Percentiles rank a stretch among this genome's conserved stretches.
These are phyloP conservation scores for Halictus rubicundus DNA, from an alignment of 1,140 invertebrate species.

Conservation along the genomic window DNA sequence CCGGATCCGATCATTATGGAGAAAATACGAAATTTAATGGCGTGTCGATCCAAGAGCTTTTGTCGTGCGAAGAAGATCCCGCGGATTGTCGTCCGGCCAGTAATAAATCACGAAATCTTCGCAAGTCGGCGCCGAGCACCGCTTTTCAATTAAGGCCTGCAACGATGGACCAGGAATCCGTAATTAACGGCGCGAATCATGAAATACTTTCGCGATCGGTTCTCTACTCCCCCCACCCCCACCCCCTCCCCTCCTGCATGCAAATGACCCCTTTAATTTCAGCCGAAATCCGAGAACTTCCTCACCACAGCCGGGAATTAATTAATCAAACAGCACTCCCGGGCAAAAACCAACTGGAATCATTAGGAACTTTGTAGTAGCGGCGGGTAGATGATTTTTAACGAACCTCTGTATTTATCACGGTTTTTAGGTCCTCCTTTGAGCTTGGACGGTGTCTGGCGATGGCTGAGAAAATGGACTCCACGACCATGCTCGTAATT, in stretches of 20 bases:
- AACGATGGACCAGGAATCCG: neutral
- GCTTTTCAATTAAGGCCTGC: neutral
- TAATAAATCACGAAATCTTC: neutral
- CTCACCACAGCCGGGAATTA: neutral
- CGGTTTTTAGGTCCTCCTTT: no score
- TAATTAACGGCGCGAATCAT: neutral
- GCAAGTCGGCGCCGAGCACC: neutral
- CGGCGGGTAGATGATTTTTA: no score
- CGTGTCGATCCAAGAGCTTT: neutral
- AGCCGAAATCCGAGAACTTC: neutral
- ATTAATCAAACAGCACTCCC: conserved; percentile 5
- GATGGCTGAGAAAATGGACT: no score
- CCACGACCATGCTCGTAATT: no score
- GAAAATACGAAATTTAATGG: no score
- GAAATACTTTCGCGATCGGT: neutral
- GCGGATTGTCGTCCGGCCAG: neutral
- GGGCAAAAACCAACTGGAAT: neutral
- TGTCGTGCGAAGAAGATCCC: neutral
- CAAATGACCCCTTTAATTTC: neutral
- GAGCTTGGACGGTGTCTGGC: no score
- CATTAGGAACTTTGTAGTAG: neutral
- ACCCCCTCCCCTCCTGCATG: neutral
- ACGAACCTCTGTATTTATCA: no score
- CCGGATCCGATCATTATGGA: no score
- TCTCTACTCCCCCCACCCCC: no score